Conservation (phyloP, 2,113 vertebrate genomes). For the Ivindomyrus marchei region DNA sequence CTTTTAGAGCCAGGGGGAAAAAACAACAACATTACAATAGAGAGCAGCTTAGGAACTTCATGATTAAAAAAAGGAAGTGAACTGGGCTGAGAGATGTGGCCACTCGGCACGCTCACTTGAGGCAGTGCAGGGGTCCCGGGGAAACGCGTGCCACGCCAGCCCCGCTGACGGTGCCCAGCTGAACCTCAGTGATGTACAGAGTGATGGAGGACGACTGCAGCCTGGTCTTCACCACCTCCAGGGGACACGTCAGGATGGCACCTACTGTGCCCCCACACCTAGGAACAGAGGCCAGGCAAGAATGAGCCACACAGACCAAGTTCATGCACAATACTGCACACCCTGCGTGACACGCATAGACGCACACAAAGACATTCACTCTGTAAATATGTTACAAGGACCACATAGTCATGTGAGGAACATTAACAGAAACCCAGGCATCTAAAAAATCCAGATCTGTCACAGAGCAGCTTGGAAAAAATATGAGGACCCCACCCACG, state of each 20-base stretch:
- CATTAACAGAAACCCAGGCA: not conserved
- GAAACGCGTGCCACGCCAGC: slow-evolving; percentile 78
- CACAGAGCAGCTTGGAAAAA: not conserved
- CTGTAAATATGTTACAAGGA: not conserved
- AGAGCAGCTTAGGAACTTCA: not conserved
- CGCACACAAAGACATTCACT: not conserved
- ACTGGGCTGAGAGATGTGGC: not conserved
- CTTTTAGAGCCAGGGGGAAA: not conserved
- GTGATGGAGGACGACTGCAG: slow-evolving; percentile 91
- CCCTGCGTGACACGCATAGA: not conserved
- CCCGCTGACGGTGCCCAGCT: slow-evolving; percentile 82
- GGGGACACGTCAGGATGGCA: slow-evolving; percentile 93
- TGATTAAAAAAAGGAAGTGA: not conserved
- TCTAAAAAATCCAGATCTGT: not conserved
- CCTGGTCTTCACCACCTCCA: slow-evolving; percentile 97
- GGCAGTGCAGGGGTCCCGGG: slow-evolving; percentile 85
- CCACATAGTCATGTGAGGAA: not conserved
- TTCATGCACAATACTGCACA: not conserved
- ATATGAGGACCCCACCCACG: not conserved
- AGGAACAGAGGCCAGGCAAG: not conserved
- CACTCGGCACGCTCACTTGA: slow-evolving; percentile 72
- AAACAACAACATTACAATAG: not conserved
- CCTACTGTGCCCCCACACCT: slow-evolving; percentile 98
- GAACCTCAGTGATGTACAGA: slow-evolving; percentile 89
- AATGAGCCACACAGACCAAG: not conserved